These are phyloP conservation scores for Wasmannia auropunctata DNA, from an alignment of 1,140 invertebrate species.

Conservation along the genomic window DNA sequence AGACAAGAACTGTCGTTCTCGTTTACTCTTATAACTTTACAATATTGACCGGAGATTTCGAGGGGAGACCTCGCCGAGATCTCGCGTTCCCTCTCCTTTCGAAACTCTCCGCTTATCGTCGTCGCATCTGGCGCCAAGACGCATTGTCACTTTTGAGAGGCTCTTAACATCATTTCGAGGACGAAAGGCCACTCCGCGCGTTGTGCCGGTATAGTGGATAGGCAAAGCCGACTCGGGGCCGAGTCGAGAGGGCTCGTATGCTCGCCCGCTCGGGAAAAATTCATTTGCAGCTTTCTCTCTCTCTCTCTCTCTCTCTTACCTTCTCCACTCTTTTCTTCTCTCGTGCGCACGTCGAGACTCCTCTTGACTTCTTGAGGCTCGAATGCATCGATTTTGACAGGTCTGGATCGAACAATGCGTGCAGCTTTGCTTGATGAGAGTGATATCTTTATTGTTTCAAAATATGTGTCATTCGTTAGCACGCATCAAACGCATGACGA, in stretches of 20 bases:
- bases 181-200: slow-evolving; percentile 76
- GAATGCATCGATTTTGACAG: slow-evolving; percentile 29
- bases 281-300: slow-evolving; percentile 77
- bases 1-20: slow-evolving; percentile 18
- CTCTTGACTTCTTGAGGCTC: slow-evolving; percentile 14
- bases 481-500: not conserved
- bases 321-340: slow-evolving; percentile 24
- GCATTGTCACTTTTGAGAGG: slow-evolving; percentile 80
- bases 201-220: slow-evolving; percentile 54
- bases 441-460: slow-evolving; percentile 37
- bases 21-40: too few species aligned
- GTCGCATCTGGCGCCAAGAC: slow-evolving; percentile 66
- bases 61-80: not conserved
- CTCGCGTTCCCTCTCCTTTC: slow-evolving; percentile 6
- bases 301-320: slow-evolving; percentile 13
- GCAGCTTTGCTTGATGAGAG: not conserved
- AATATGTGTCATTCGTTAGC: slow-evolving; percentile 7
- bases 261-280: slow-evolving; percentile 82
- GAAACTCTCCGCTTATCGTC: slow-evolving; percentile 72
- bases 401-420: slow-evolving; percentile 14
- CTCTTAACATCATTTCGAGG: slow-evolving; percentile 75
- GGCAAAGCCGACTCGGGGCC: slow-evolving; percentile 74
- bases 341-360: not conserved
- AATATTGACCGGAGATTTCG: slow-evolving; percentile 21
- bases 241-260: slow-evolving; percentile 77